Percentiles rank a stretch among this genome's conserved stretches.
phyloP scores from a whole-genome alignment of 2,113 vertebrate genomes.

The Corythornis cristatus region DNA sequence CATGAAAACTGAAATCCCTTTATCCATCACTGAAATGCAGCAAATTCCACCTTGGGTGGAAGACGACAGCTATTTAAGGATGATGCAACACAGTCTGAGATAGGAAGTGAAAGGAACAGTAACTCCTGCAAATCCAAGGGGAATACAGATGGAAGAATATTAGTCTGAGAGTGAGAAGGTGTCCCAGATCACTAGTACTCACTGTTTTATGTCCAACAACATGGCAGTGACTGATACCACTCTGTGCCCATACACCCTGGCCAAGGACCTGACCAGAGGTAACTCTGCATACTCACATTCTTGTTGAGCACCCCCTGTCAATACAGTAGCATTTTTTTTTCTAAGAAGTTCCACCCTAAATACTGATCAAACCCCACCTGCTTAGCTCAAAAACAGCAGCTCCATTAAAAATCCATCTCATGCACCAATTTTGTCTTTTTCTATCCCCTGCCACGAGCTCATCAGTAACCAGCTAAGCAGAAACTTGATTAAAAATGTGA shows the following conservation, averaged over 20 bases:
- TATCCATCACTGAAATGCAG: not conserved
- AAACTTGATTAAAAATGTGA: slow-evolving; percentile 10
- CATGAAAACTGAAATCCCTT: not conserved
- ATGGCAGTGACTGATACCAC: not conserved
- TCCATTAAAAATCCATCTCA: not conserved
- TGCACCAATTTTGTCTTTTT: not conserved
- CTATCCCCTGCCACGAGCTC: not conserved
- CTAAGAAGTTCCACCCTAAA: not conserved
- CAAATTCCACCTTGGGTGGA: not conserved
- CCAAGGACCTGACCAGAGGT: not conserved
- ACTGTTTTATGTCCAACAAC: not conserved
- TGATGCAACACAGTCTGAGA: not conserved
- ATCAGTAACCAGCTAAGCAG: not conserved
- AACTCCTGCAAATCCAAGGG: not conserved
- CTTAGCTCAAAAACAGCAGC: not conserved
- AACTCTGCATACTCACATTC: not conserved
- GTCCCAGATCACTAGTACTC: not conserved
- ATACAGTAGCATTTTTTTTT: not conserved
- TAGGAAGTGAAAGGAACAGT: not conserved
- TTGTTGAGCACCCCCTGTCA: not conserved
- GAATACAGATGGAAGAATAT: not conserved
- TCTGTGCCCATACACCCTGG: not conserved
- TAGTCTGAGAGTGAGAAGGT: not conserved
- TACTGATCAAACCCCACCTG: not conserved
- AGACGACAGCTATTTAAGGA: not conserved